A percentile compares a stretch with the other conserved stretches of the same genome.
Evolutionary conservation across 2,888 invertebrate genomes (phyloP).

Genomic region (Agrochola circellaris): DNA sequence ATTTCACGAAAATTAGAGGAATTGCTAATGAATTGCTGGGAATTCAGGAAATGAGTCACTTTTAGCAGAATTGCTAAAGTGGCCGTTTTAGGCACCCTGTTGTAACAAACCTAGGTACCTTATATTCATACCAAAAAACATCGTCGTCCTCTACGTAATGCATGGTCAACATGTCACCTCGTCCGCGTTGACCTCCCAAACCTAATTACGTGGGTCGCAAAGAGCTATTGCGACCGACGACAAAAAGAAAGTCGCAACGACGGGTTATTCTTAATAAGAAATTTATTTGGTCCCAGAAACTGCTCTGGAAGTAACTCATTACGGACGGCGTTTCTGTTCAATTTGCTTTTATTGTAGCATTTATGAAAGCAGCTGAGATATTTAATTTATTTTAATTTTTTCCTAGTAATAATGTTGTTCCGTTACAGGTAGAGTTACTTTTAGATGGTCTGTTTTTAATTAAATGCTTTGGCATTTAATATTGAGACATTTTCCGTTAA

Average conservation of each 20-base stretch:
- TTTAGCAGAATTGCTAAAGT: no score
- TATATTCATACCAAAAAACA: conserved; percentile 17
- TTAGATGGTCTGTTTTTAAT: conserved; percentile 26
- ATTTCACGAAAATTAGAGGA: no score
- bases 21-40: no score
- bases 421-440: conserved; percentile 26
- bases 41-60: no score
- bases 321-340: conserved; percentile 48
- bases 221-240: conserved; percentile 43
- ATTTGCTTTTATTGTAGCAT: conserved; percentile 56
- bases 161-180: conserved; percentile 55
- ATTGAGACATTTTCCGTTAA: no score
- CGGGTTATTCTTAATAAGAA: conserved; percentile 61
- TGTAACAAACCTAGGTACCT: not conserved
- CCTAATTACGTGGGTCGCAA: conserved; percentile 65
- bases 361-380: conserved; percentile 40
- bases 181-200: conserved; percentile 58
- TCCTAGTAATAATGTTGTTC: conserved; percentile 19
- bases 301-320: conserved; percentile 48
- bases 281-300: conserved; percentile 54
- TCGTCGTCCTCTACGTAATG: conserved; percentile 16
- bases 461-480: no score
- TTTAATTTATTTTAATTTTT: conserved; percentile 28
- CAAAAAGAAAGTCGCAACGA: conserved; percentile 56
- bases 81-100: no score